A percentile compares a stretch with the other conserved stretches of the same genome.
phyloP scores from a whole-genome alignment of 2,113 vertebrate species.

The Lucifuga dentata region DNA sequence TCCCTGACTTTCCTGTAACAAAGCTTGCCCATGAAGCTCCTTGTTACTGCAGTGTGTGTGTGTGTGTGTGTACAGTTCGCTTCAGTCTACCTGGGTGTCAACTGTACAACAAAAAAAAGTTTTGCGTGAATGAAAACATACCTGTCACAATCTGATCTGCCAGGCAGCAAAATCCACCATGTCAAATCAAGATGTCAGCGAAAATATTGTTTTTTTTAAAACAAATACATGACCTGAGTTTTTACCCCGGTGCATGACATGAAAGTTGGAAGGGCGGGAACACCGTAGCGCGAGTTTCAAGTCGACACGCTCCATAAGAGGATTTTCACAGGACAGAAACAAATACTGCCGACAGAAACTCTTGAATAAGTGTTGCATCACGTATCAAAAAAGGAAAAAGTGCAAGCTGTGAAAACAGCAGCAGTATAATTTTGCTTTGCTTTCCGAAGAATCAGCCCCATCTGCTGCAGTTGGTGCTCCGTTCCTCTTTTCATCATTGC shows the following conservation, averaged over 20 bases:
- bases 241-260: neutral
- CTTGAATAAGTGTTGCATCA: conserved; percentile 65
- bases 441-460: neutral
- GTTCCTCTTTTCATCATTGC: neutral
- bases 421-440: neutral
- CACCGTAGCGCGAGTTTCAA: neutral
- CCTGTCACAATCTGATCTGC: neutral
- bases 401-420: conserved; percentile 9
- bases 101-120: no score
- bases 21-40: conserved; percentile 22
- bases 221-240: neutral
- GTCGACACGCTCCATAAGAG: neutral
- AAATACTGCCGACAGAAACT: conserved; percentile 31
- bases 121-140: neutral
- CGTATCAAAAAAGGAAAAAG: conserved; percentile 10
- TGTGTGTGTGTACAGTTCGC: no score
- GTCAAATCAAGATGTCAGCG: no score
- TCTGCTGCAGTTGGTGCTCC: conserved; percentile 14
- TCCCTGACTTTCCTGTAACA: conserved; percentile 2
- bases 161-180: neutral
- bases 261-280: neutral
- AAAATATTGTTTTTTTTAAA: no score
- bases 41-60: no score
- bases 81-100: no score
- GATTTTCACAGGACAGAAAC: conserved; percentile 28